Evolutionary conservation across 2,113 vertebrate genomes (phyloP).

Genomic region (Circaetus cinerascens): DNA sequence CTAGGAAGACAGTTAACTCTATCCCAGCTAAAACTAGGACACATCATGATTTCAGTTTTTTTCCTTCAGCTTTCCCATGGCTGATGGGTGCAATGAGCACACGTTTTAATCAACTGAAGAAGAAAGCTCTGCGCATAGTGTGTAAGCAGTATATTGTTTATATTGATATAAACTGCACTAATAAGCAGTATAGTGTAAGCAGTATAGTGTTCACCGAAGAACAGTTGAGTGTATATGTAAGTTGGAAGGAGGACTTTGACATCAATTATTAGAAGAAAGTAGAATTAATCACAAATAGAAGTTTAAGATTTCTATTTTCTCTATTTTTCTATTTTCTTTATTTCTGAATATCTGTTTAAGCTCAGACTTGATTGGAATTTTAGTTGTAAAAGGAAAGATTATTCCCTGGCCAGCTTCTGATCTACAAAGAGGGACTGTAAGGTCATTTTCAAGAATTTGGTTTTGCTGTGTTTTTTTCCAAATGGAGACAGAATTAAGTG

Average conservation of each 20-base stretch:
- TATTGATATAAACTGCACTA: not conserved
- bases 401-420: not conserved
- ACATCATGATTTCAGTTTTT: not conserved
- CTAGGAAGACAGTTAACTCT: too few relatives aligned
- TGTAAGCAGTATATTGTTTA: not conserved
- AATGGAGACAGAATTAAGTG: not conserved
- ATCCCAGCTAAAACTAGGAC: too few relatives aligned
- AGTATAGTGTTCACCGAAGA: not conserved
- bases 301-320: slow-evolving; percentile 38
- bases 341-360: slow-evolving; percentile 19
- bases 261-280: slow-evolving; percentile 48
- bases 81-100: not conserved
- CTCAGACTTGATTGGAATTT: not conserved
- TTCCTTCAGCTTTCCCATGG: not conserved
- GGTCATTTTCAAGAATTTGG: not conserved
- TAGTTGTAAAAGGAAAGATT: not conserved
- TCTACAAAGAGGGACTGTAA: not conserved
- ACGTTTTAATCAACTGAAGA: not conserved
- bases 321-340: not conserved
- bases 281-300: slow-evolving; percentile 29
- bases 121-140: not conserved
- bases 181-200: not conserved
- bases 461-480: not conserved
- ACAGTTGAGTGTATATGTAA: not conserved
- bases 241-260: slow-evolving; percentile 2